These are phyloP conservation scores for Chlorocebus sabaeus DNA, from an alignment of 2,113 vertebrate genomes.

Conservation along the genomic window DNA sequence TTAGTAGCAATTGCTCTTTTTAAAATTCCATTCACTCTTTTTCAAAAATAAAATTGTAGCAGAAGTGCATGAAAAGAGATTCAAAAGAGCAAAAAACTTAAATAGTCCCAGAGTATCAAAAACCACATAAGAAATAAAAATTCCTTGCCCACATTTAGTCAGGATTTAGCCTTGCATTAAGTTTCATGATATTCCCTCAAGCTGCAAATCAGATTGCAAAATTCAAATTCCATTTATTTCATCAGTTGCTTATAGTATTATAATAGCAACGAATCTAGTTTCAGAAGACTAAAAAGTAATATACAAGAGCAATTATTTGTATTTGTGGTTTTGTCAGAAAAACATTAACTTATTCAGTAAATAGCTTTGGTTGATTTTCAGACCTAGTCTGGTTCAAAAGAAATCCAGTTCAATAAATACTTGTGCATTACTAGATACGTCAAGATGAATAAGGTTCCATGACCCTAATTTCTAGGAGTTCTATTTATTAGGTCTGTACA, in stretches of 20 bases:
- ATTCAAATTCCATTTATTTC: conserved; percentile 38
- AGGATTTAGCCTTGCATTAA: not conserved
- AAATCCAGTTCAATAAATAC: not conserved
- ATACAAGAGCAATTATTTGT: conserved; percentile 12
- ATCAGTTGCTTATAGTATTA: not conserved
- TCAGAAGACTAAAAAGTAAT: not conserved
- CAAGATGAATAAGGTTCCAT: not conserved
- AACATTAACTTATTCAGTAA: conserved; percentile 25
- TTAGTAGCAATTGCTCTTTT: not conserved
- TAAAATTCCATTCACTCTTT: not conserved
- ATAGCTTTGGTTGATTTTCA: not conserved
- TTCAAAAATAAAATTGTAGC: not conserved
- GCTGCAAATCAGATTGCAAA: conserved; percentile 23
- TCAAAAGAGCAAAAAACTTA: not conserved
- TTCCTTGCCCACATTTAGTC: not conserved
- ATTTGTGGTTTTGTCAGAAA: not conserved
- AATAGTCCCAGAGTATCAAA: not conserved
- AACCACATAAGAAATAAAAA: conserved; percentile 13
- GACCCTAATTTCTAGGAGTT: not conserved
- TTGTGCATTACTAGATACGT: not conserved
- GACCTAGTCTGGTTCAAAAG: not conserved
- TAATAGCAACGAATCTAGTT: not conserved
- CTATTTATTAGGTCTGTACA: not conserved
- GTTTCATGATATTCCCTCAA: not conserved
- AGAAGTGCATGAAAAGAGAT: conserved; percentile 22